Evolutionary conservation across 2,113 vertebrate genomes (phyloP), one percentile per base, ranked within the genome.

Genomic region (Percopsis transmontana): DNA sequence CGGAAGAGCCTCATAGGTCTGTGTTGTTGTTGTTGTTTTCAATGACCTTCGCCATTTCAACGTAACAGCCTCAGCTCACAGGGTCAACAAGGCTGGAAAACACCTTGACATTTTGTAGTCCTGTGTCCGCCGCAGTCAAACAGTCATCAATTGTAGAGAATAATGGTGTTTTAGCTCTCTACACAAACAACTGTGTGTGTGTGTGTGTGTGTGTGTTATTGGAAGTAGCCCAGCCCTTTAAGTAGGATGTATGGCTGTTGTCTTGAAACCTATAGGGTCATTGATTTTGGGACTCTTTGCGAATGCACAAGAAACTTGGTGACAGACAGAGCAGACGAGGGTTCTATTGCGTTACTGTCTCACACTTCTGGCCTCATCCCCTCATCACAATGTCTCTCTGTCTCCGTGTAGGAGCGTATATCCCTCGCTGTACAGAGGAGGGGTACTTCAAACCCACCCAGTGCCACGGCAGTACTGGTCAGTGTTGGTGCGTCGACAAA

Each of bases 401-500:
- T 41, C 66, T 79, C 10, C 5, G 19, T 7, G 12, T 79, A 96
- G 94, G 94, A 65, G 70, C 85, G 15, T 95, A 93, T 80, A 87
- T 95, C 51, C 95, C 95, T 0, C 91, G 93, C 2, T 96, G 95
- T 85, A 93, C 92, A 0, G 94, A 95, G 16, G 94, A 95, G 15
- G 95, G 94, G 42, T 96, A 95, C 76, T 96, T 95, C 84, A 94
- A 90, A 85, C 88, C 94, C 58, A 94, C 93, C 0, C 95, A 96
- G 84, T 96, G 95, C 79, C 95, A 95, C 0, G 90, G 92, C 68
- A 93, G 93, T 82, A 94, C 91, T 0, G 94, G 93, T 10, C 95
- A 96, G 79, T 96, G 95, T 82, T 96, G 94, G 94, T 96, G 95
- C 57, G 94, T 95, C 11, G 95, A 96, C 81, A 95, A 94, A 72